A percentile compares a stretch with the other conserved stretches of the same genome.
phyloP scores from a whole-genome alignment of 2,113 vertebrate genomes.

The Podarcis raffonei region DNA sequence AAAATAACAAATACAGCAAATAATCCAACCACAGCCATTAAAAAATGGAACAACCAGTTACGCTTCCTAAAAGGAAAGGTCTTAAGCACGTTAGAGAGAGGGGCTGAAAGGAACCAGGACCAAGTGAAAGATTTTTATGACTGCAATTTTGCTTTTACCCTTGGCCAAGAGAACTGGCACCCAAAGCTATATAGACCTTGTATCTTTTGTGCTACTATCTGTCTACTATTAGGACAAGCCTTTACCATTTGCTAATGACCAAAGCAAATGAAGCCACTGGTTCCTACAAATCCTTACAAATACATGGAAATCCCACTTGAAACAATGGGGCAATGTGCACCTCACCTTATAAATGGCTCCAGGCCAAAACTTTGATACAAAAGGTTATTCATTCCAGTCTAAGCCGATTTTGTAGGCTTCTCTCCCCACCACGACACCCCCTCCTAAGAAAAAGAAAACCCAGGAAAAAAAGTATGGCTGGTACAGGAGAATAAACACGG shows the following conservation, averaged over 20 bases:
- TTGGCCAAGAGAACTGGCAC: not conserved
- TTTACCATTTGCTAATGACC: not conserved
- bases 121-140: too few relatives aligned
- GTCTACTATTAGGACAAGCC: not conserved
- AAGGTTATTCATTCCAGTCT: not conserved
- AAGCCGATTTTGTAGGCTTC: not conserved
- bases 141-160: too few relatives aligned
- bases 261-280: not conserved
- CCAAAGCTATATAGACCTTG: not conserved
- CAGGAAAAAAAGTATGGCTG: not conserved
- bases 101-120: too few relatives aligned
- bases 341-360: not conserved
- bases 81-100: too few relatives aligned
- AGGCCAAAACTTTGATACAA: slow-evolving; percentile 10
- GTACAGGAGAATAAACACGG: slow-evolving; percentile 19
- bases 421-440: not conserved
- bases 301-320: not conserved
- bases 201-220: not conserved
- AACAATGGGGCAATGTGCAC: slow-evolving; percentile 11
- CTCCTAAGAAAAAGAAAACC: too few relatives aligned
- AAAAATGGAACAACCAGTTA: not conserved
- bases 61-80: too few relatives aligned
- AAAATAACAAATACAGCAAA: too few relatives aligned
- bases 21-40: not conserved
- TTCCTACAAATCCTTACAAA: not conserved